Evolutionary conservation across 2,797 vertebrate genomes (phyloP), one percentile per base, ranked within the genome.

Genomic region (Synaphobranchus kaupii): DNA sequence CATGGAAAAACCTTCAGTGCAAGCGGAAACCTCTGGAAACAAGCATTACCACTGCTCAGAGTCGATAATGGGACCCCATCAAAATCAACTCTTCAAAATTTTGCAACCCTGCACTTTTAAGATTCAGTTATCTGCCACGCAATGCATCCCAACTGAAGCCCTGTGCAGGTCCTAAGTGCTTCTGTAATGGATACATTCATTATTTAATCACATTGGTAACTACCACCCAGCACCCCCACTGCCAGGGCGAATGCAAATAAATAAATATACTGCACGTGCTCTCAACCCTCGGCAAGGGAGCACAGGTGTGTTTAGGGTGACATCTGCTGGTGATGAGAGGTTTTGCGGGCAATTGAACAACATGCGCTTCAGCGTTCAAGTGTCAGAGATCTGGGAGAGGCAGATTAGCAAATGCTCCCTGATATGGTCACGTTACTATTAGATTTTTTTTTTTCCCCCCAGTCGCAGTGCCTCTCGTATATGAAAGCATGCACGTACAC

Each of bases 361-460:
- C n/a, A n/a, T 17, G 13, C 31, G 13, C 31, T 68, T 22, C 10
- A 44, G 15, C 9, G 22, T 4, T 78, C 15, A 28, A 17, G 17
- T 4, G 39, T 17, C n/a, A 39, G 84, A 86, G 84, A 86, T 54
- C 73, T 87, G 76, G 54, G 58, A 86, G 76, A 56, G 76, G 85
- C 47, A 68, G 71, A 73, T 44, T 68, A 52, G 84, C 86, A 78
- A 54, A 83, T 83, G 63, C 60, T 68, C 22, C 80, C 85, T 44
- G 76, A 86, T 86, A 86, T 82, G 78, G 56, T 0, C 56, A 58
- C 56, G 12, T 58, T 17, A 58, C 39, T 39, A 39, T 39, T 39
- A n/a, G n/a, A 39, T 39, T 39, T 1, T 39, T 39, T 39, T 39
- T 39, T 39, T 1, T 39, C n/a, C n/a, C n/a, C n/a, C n/a, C n/a